phyloP scores from a whole-genome alignment of 2,113 vertebrate genomes.

The Zosterops lateralis region DNA sequence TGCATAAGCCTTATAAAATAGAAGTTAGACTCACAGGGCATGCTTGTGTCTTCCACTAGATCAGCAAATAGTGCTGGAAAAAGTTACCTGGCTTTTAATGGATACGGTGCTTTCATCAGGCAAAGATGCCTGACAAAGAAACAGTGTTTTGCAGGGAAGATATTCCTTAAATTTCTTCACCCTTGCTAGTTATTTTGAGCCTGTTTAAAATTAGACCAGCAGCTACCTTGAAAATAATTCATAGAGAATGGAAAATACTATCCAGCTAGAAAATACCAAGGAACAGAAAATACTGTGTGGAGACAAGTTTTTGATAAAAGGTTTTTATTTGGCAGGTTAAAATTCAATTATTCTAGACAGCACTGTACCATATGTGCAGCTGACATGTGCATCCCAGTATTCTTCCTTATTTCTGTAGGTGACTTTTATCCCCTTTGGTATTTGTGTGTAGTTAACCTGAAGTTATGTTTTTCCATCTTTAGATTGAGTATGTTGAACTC shows the following conservation, averaged over 20 bases:
- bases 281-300: background rate
- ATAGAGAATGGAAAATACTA: background rate
- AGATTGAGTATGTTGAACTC: background rate
- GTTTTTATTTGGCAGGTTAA: background rate
- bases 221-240: background rate
- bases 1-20: background rate
- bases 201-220: background rate
- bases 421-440: background rate
- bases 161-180: background rate
- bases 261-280: background rate
- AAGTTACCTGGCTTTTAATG: background rate
- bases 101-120: background rate
- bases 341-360: background rate
- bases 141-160: background rate
- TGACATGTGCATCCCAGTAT: background rate
- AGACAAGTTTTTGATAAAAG: background rate
- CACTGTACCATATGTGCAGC: background rate
- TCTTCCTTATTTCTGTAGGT: background rate
- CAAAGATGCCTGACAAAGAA: background rate
- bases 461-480: background rate
- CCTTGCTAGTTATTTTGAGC: background rate
- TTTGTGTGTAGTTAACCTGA: accelerated
- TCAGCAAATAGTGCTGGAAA: background rate
- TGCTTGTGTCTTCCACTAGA: background rate
- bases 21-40: background rate